Conservation (phyloP, 1,140 invertebrate species). For the Drosophila funebris region DNA sequence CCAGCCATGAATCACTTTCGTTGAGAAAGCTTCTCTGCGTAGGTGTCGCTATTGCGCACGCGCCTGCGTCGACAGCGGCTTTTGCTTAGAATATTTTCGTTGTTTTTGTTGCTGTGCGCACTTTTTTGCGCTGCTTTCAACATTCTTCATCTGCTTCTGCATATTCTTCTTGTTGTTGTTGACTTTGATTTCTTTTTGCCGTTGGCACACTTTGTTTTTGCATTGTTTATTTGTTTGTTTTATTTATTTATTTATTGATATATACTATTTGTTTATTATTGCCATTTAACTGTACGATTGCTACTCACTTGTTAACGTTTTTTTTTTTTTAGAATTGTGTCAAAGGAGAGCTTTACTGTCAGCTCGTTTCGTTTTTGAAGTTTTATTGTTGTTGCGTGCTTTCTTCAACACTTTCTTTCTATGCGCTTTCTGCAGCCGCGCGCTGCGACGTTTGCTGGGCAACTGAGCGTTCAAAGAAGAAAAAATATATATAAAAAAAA, state of each 20-base stretch:
- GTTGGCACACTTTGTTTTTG: constrained; percentile 73
- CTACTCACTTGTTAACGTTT: constrained; percentile 22
- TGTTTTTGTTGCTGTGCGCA: constrained; percentile 32
- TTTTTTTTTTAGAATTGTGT: constrained; percentile 13
- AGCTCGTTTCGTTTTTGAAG: neutral
- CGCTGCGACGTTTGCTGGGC: constrained; percentile 63
- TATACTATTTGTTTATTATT: neutral
- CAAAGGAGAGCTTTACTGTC: neutral
- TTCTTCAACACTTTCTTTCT: constrained; percentile 47
- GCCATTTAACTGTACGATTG: neutral
- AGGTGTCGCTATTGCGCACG: constrained; percentile 22
- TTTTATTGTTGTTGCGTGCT: constrained; percentile 34
- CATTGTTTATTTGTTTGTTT: constrained; percentile 18
- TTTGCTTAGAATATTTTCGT: constrained; percentile 39
- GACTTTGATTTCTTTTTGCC: constrained; percentile 69
- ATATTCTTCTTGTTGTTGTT: constrained; percentile 26
- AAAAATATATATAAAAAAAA: constrained; percentile 13
- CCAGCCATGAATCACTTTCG: constrained; percentile 70
- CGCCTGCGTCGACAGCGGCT: neutral
- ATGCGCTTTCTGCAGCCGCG: constrained; percentile 54
- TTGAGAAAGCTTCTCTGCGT: constrained; percentile 71
- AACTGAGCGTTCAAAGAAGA: constrained; percentile 43
- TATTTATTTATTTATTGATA: constrained; percentile 10
- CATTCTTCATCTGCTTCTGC: neutral
- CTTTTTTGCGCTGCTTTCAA: neutral